Evolutionary conservation across 92 coral and sea anemone genomes (phyloP).

Genomic region (Paragorgia papillata): DNA sequence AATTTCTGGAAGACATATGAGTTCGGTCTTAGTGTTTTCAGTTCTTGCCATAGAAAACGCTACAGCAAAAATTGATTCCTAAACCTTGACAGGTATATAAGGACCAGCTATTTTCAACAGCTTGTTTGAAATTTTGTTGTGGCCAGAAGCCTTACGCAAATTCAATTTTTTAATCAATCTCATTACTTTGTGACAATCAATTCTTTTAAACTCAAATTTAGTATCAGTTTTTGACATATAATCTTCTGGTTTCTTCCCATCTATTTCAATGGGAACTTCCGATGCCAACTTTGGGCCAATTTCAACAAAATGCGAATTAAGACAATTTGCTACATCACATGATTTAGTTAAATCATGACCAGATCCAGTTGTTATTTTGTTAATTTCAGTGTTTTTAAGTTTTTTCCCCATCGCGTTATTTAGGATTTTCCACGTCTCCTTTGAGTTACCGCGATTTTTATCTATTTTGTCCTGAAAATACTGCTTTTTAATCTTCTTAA

Average conservation of each 20-base stretch:
- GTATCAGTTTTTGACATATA: not conserved
- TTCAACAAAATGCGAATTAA: constrained; percentile 20
- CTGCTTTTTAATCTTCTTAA: constrained; percentile 22
- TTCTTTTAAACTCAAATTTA: constrained; percentile 21
- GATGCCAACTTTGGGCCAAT: constrained; percentile 30
- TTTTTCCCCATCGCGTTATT: constrained; percentile 36
- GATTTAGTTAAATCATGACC: not conserved
- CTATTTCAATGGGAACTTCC: not conserved
- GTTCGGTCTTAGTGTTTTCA: too few species aligned
- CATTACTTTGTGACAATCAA: too few species aligned
- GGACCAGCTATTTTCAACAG: constrained; percentile 1
- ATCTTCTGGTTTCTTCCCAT: constrained; percentile 3
- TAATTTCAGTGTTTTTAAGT: constrained; percentile 17
- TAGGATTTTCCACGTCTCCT: constrained; percentile 24
- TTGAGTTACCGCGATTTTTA: constrained; percentile 32
- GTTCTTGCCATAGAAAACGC: too few species aligned
- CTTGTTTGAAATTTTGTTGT: constrained; percentile 12
- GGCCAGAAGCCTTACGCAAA: constrained; percentile 15
- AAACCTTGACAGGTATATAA: too few species aligned
- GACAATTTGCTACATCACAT: constrained; percentile 29
- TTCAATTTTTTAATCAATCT: not conserved
- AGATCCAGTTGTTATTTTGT: not conserved
- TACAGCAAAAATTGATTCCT: too few species aligned
- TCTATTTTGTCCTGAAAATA: constrained; percentile 22
- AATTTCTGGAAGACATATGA: too few species aligned